A percentile compares a stretch with the other conserved stretches of the same genome.
These are phyloP conservation scores for Pterocles burchelli DNA, from an alignment of 2,113 vertebrate genomes.

Conservation along the genomic window DNA sequence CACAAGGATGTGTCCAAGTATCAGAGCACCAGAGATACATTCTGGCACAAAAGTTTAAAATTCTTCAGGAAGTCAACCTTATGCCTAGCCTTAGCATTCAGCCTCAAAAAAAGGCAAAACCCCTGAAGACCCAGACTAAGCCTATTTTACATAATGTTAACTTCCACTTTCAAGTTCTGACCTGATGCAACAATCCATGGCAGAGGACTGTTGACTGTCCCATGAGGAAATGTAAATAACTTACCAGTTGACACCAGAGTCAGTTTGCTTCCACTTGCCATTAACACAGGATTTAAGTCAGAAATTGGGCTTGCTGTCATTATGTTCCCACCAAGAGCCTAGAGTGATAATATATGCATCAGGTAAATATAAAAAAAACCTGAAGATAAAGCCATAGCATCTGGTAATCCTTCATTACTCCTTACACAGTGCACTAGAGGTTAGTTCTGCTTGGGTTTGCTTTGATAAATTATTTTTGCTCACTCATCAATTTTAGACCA, in stretches of 20 bases:
- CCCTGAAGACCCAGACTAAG: not conserved
- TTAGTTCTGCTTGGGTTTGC: not conserved
- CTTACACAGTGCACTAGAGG: not conserved
- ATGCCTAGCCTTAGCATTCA: not conserved
- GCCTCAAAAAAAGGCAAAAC: not conserved
- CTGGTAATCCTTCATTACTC: not conserved
- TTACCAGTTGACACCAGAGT: conserved; percentile 87
- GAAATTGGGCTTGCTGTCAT: conserved; percentile 98
- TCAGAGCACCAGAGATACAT: not conserved
- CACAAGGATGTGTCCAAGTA: not conserved
- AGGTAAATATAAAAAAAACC: not conserved
- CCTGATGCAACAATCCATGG: not conserved
- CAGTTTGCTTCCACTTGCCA: conserved; percentile 86
- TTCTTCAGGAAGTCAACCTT: not conserved
- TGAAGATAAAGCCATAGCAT: not conserved
- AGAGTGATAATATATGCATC: not conserved
- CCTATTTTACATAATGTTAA: not conserved
- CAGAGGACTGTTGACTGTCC: not conserved
- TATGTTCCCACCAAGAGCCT: conserved; percentile 96
- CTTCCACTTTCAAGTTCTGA: not conserved
- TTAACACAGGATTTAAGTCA: conserved; percentile 95
- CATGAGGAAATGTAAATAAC: not conserved
- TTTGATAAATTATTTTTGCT: not conserved
- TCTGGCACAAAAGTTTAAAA: not conserved
- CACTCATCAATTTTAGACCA: not conserved